Evolutionary conservation across 53 echinoderm and acorn worm genomes (phyloP).

Genomic region (Luidia sarsii): DNA sequence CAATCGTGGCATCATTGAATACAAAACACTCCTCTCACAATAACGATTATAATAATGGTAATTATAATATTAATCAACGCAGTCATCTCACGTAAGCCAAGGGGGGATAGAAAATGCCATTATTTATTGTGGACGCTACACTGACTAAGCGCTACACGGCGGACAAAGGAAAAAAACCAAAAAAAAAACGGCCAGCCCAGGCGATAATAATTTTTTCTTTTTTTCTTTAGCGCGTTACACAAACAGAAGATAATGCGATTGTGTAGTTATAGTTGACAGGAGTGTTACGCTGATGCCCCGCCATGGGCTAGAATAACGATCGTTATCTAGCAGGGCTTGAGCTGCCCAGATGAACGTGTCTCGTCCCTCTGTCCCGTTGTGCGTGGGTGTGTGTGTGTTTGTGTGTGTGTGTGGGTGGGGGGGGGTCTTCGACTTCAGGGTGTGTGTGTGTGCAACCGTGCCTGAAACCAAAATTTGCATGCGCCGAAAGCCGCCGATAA

Average conservation of each 20-base stretch:
- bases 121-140: slow-evolving; percentile 1
- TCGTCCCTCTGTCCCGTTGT: no score
- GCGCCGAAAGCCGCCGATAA: no score
- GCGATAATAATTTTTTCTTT: background rate
- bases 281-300: slow-evolving; percentile 19
- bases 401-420: no score
- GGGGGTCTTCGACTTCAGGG: no score
- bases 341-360: background rate
- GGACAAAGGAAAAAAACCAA: slow-evolving; percentile 23
- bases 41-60: no score
- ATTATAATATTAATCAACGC: no score
- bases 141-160: background rate
- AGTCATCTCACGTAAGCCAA: no score
- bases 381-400: no score
- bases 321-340: slow-evolving; percentile 15
- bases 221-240: background rate
- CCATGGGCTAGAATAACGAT: slow-evolving; percentile 13
- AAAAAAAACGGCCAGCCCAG: background rate
- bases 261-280: background rate
- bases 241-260: slow-evolving; percentile 35
- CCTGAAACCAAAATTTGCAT: background rate
- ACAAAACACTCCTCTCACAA: no score
- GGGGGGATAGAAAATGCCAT: slow-evolving; percentile 29
- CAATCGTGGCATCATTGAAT: no score
- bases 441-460: slow-evolving; percentile 9